These are phyloP conservation scores for Cheilosia grossa DNA, from an alignment of 2,888 invertebrate genomes.

Conservation along the genomic window DNA sequence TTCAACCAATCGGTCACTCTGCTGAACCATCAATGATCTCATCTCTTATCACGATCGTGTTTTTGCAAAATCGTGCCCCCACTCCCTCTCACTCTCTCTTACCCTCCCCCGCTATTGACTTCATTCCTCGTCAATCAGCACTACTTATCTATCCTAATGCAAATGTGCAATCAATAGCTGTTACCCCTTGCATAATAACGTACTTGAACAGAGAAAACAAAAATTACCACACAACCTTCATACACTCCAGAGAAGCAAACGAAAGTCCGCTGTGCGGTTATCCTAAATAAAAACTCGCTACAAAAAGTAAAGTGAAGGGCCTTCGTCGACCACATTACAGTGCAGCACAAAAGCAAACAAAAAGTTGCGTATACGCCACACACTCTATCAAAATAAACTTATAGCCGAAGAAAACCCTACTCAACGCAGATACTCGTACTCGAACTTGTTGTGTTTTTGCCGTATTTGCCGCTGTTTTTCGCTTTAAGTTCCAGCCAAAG, in stretches of 20 bases:
- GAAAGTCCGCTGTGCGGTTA: slow-evolving; percentile 8
- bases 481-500: slow-evolving; percentile 30
- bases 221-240: slow-evolving; percentile 15
- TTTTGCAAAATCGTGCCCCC: neutral
- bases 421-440: neutral
- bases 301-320: slow-evolving; percentile 48
- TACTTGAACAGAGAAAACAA: slow-evolving; percentile 4
- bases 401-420: slow-evolving; percentile 6
- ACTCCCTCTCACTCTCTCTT: neutral
- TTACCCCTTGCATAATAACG: slow-evolving; percentile 7
- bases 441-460: slow-evolving; percentile 11
- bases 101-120: neutral
- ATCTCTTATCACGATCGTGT: slow-evolving; percentile 33
- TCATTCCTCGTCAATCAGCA: slow-evolving; percentile 5
- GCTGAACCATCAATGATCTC: slow-evolving; percentile 14
- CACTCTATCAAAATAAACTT: slow-evolving; percentile 22
- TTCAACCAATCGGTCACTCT: slow-evolving; percentile 4
- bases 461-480: slow-evolving; percentile 34
- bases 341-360: slow-evolving; percentile 30
- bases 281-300: slow-evolving; percentile 23
- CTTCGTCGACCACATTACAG: slow-evolving; percentile 4
- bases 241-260: slow-evolving; percentile 18
- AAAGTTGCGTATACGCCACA: slow-evolving; percentile 65
- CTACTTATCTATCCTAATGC: slow-evolving; percentile 12
- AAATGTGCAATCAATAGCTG: slow-evolving; percentile 8